These are phyloP conservation scores for Cephus rjabovi DNA, from an alignment of 2,888 invertebrate species.

Conservation along the genomic window DNA sequence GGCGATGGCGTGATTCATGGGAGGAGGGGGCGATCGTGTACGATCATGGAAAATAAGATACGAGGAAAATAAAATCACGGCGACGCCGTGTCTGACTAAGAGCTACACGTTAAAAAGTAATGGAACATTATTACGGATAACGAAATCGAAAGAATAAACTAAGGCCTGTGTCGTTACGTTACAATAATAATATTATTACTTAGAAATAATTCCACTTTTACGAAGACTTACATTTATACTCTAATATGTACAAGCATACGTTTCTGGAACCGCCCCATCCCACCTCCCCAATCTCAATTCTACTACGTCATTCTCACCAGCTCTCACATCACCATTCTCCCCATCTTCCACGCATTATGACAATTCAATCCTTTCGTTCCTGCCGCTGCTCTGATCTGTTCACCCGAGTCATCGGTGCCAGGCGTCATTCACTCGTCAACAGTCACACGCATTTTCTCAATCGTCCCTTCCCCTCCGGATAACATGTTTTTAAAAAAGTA, in stretches of 20 bases:
- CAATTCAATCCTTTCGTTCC: neutral
- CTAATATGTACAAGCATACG: conserved; percentile 17
- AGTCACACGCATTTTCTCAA: neutral
- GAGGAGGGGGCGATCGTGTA: neutral
- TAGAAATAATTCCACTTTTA: conserved; percentile 13
- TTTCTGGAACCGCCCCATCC: neutral
- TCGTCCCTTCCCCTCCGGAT: neutral
- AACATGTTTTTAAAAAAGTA: conserved; percentile 48
- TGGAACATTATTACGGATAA: conserved; percentile 30
- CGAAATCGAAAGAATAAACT: conserved; percentile 30
- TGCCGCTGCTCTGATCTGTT: neutral
- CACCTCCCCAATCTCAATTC: conserved; percentile 4
- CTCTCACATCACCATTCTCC: neutral
- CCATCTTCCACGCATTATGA: neutral
- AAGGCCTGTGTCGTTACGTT: conserved; percentile 38
- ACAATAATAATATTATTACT: conserved; percentile 17
- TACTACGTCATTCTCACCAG: neutral
- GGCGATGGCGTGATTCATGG: neutral
- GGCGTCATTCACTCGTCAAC: conserved; percentile 10
- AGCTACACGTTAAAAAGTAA: conserved; percentile 20
- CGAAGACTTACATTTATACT: conserved; percentile 2
- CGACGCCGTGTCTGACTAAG: neutral
- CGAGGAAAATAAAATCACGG: neutral
- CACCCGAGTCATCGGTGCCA: neutral
- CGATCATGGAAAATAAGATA: neutral